Base-by-base conservation (phyloP, 1,140 invertebrate genomes). In the Atopsyche davidsoni region DNA sequence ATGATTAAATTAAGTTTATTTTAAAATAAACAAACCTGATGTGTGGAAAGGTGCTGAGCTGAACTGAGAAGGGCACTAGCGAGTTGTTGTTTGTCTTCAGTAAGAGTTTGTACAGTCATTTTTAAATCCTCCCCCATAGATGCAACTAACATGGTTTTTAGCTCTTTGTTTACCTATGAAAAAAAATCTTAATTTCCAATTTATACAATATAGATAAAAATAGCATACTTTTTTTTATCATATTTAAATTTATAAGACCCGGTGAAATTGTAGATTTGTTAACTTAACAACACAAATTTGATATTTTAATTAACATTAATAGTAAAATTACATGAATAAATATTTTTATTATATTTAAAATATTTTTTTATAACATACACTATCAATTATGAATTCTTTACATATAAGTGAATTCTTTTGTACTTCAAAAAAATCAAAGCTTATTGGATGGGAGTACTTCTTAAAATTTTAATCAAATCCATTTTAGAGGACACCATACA, bases 81-180 rank as follows among this genome's bases (percentile, higher is more conserved):
- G 57, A 96, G 74, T 59, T 92, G 84, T 36, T 91, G 78, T 66
- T 94, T 94, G 64, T 96, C 92, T 68, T 95, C 90, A 21, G 83
- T 92, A 3, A 96, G 71, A 53, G 86, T 79, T 64, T 95, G 89
- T 1, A 96, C 89, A 67, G 85, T 81, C 2, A 81, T 85, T 71
- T 95, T 83, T 32, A 96, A 72, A 73, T 96, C 93, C 72, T 96
- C 92, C 13, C 93, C 93, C 35, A 96, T 87, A 18, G 92, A 92
- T 17, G 92, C 92, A 2, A 96, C 89, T 24, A 96, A 65, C 64
- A 96, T 78, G 65, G 87, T 93, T 69, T 96, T 96, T 25, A 96
- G 72, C 69, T 96, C 92, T 49, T 85, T 81, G 73, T 96, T 96
- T 1, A 96, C 88, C 83, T 94, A 62, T 6, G 70, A 62, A 51